Evolutionary conservation across 2,888 invertebrate genomes (phyloP).

Genomic region (Caenorhabditis sinica): DNA sequence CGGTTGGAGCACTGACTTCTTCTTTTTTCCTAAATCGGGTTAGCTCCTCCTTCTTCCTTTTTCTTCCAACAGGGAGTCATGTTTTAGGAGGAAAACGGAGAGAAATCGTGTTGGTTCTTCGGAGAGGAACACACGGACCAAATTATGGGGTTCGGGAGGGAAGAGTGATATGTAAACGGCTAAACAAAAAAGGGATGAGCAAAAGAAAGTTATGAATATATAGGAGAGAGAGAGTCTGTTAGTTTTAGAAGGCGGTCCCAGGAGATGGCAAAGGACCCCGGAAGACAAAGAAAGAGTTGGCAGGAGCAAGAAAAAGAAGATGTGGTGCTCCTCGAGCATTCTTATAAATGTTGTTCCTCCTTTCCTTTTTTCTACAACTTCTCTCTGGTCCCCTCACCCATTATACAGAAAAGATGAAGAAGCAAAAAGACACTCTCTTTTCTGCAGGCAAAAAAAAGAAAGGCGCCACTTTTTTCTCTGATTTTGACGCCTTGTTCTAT

Average conservation of each 20-base stretch:
- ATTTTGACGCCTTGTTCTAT: slow-evolving; percentile 51
- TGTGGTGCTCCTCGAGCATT: slow-evolving; percentile 58
- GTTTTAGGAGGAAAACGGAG: slow-evolving; percentile 22
- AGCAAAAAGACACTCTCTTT: slow-evolving; percentile 45
- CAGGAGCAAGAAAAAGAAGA: slow-evolving; percentile 42
- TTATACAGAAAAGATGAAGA: slow-evolving; percentile 53
- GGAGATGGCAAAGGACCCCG: slow-evolving; percentile 38
- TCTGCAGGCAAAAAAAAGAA: slow-evolving; percentile 2
- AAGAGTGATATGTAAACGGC: slow-evolving; percentile 34
- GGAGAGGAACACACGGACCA: slow-evolving; percentile 32
- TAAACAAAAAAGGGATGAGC: slow-evolving; percentile 34
- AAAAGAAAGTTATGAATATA: slow-evolving; percentile 53
- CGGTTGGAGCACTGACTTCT: slow-evolving; percentile 32
- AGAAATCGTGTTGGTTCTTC: not conserved
- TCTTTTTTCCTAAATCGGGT: slow-evolving; percentile 50
- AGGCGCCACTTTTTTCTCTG: slow-evolving; percentile 39
- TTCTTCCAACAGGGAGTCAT: slow-evolving; percentile 11
- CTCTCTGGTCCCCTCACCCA: slow-evolving; percentile 45
- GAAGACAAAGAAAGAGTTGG: slow-evolving; percentile 50
- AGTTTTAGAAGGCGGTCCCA: slow-evolving; percentile 43
- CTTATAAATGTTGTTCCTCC: slow-evolving; percentile 63
- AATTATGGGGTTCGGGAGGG: slow-evolving; percentile 24
- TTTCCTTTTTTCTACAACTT: slow-evolving; percentile 37
- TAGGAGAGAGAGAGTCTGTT: slow-evolving; percentile 35
- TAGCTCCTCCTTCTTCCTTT: slow-evolving; percentile 48